These are phyloP conservation scores for Hoplostethus atlanticus DNA, from an alignment of 2,797 vertebrate genomes.

Conservation along the genomic window DNA sequence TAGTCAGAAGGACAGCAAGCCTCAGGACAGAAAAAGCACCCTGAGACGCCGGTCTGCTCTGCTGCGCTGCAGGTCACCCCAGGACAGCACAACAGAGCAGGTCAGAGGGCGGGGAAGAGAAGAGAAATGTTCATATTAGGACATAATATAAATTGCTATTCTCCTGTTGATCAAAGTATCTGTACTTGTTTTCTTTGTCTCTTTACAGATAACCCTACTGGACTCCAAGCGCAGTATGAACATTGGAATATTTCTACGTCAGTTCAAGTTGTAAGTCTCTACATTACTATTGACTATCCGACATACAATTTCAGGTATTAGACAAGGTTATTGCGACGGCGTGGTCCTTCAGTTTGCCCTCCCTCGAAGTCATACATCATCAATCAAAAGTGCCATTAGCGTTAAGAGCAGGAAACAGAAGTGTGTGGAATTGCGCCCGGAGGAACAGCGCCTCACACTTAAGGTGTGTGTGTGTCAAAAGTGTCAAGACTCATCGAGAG, in stretches of 20 bases:
- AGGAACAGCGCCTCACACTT: slow-evolving; percentile 54
- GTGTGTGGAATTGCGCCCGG: slow-evolving; percentile 51
- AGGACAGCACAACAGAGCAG: slow-evolving; percentile 78
- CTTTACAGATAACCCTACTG: slow-evolving; percentile 83
- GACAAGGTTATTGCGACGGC: neutral
- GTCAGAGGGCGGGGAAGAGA: slow-evolving; percentile 60
- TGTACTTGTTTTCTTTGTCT: slow-evolving; percentile 26
- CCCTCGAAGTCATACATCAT: slow-evolving; percentile 16
- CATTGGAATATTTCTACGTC: slow-evolving; percentile 88
- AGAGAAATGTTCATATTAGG: neutral
- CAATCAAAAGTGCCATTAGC: slow-evolving; percentile 21
- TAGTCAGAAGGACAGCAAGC: slow-evolving; percentile 79
- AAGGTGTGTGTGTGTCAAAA: slow-evolving; percentile 33
- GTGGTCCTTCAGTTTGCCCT: slow-evolving; percentile 22
- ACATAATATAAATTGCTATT: neutral
- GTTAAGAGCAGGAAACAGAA: slow-evolving; percentile 54
- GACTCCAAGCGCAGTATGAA: slow-evolving; percentile 90
- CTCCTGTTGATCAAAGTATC: neutral
- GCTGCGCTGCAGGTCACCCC: slow-evolving; percentile 75
- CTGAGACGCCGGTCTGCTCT: slow-evolving; percentile 72
- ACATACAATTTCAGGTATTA: neutral
- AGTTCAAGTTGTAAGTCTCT: slow-evolving; percentile 87
- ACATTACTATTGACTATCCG: neutral
- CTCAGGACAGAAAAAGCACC: slow-evolving; percentile 64
- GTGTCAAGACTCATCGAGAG: slow-evolving; percentile 50